Evolutionary conservation across 2,113 vertebrate species (phyloP), one percentile per base, ranked within the genome.

Genomic region (Lota lota): DNA sequence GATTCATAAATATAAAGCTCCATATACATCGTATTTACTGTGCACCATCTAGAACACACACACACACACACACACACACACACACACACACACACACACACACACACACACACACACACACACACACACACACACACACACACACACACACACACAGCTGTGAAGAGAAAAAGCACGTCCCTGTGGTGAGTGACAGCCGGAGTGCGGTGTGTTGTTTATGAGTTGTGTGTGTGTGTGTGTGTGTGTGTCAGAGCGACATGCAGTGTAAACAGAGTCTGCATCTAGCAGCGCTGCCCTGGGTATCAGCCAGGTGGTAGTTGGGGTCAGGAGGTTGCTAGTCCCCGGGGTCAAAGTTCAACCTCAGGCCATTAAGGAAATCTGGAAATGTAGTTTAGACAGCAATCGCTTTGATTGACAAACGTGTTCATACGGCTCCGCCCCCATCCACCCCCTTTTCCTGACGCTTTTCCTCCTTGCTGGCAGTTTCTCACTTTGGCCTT

Each of bases 401-500:
- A 67, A 68, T 18, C 36, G 21, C 8, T 65, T 19, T 16, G 67
- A 73, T 3, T 66, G 77, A 78, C 73, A 69, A 63, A 15, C 19
- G 0, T 50, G 66, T 22, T 28, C 28, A 12, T 18, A 63, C 62
- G 8, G 0, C 69, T 73, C 8, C 22, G 54, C 18, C 5, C 1
- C 63, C 14, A 4, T 28, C 50, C 66, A 28, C 28, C 28, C 28
- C 28, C 28, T 28, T 28, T 28, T 28, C 28, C 28, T 50, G 51
- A 33, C 0, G 18, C 22, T 63, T 67, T 50, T 22, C 66, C 17
- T 20, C 58, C 2, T 40, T n/a, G 20, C 61, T 54, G 76, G 76
- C 82, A 79, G 57, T 72, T 83, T 83, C 73, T 83, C 64, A 61
- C 76, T 83, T 80, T 62, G 72, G 72, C 20, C 36, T 20, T 54